phyloP scores from a whole-genome alignment of 1,140 invertebrate species.

The Lordiphosa clarofinis region DNA sequence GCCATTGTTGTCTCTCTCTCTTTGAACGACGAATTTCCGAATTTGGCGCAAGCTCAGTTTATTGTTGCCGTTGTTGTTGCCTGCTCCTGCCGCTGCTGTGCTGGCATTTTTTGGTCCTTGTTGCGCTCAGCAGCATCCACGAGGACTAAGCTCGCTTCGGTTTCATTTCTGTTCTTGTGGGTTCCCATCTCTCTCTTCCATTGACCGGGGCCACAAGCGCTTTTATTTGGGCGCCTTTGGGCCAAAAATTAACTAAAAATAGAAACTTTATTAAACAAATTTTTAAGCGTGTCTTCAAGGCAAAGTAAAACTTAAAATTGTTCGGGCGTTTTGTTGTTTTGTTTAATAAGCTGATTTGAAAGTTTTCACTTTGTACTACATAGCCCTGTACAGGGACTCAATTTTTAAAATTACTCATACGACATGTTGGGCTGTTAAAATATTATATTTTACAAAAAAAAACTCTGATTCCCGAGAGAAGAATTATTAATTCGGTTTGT shows the following conservation, averaged over 20 bases:
- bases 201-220: constrained; percentile 36
- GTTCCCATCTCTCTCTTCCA: constrained; percentile 10
- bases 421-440: neutral
- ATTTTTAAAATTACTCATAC: neutral
- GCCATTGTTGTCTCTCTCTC: constrained; percentile 40
- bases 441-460: neutral
- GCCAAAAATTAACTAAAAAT: constrained; percentile 25
- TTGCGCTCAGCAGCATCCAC: constrained; percentile 53
- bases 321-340: neutral
- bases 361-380: neutral
- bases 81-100: constrained; percentile 41
- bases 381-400: no score
- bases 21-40: constrained; percentile 32
- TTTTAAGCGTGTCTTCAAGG: constrained; percentile 3
- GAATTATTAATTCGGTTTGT: no score
- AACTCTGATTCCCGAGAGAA: no score
- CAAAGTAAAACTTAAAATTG: constrained; percentile 2
- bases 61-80: constrained; percentile 56
- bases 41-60: constrained; percentile 73
- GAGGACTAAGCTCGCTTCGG: constrained; percentile 5
- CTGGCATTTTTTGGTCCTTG: constrained; percentile 64
- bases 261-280: constrained; percentile 11
- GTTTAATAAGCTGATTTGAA: constrained; percentile 2
- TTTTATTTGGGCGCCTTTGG: constrained; percentile 38
- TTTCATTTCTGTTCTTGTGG: constrained; percentile 27